Conservation (phyloP, 2,113 vertebrate species). For the Leiothrix lutea region DNA sequence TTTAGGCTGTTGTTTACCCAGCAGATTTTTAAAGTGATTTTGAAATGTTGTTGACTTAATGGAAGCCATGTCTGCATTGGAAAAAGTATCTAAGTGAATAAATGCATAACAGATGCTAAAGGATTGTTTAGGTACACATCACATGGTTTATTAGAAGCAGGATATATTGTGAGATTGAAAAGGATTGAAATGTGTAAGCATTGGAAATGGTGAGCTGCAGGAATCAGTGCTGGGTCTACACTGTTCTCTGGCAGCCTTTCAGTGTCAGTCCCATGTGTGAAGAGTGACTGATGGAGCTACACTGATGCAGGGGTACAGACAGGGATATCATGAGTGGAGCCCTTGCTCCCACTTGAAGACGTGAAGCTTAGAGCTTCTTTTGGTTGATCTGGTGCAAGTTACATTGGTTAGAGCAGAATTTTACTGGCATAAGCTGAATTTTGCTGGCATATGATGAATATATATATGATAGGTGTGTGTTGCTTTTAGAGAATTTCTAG, state of each 20-base stretch:
- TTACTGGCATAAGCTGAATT: slow-evolving; percentile 1
- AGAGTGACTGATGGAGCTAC: background rate
- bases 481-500: background rate
- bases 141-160: background rate
- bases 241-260: background rate
- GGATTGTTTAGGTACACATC: background rate
- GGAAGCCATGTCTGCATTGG: background rate
- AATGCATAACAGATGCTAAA: background rate
- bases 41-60: background rate
- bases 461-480: background rate
- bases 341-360: background rate
- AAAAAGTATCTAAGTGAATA: background rate
- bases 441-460: background rate
- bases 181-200: background rate
- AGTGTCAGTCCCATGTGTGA: background rate
- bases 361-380: background rate
- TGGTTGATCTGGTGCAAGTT: background rate
- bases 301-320: background rate
- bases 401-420: background rate
- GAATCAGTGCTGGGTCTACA: background rate
- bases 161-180: background rate
- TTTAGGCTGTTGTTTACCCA: background rate
- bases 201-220: background rate
- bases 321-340: background rate
- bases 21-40: slow-evolving; percentile 15